These are phyloP conservation scores for Cosmopolites sordidus DNA, from an alignment of 2,888 invertebrate genomes.

Conservation along the genomic window DNA sequence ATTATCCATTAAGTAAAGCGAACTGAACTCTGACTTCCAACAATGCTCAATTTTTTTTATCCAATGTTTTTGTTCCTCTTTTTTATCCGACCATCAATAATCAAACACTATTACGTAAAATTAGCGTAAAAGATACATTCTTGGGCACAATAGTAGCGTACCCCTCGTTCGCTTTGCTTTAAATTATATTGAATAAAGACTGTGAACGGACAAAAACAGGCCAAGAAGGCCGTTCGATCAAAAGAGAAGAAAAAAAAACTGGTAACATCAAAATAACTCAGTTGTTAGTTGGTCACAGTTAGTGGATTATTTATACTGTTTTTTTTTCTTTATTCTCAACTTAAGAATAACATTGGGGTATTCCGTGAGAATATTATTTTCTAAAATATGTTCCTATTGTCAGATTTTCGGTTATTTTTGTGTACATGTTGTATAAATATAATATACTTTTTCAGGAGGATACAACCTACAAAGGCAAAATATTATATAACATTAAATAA, in stretches of 20 bases:
- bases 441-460: too few relatives aligned
- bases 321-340: background rate
- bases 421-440: too few relatives aligned
- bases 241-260: background rate
- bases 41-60: too few relatives aligned
- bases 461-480: too few relatives aligned
- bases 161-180: background rate
- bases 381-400: too few relatives aligned
- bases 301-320: background rate
- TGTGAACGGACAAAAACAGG: background rate
- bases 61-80: background rate
- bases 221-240: background rate
- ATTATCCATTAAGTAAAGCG: too few relatives aligned
- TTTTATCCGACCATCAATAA: background rate
- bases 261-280: background rate
- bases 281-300: background rate
- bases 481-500: too few relatives aligned
- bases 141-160: background rate
- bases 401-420: too few relatives aligned
- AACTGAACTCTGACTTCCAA: too few relatives aligned
- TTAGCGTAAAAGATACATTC: background rate
- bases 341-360: background rate
- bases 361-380: background rate
- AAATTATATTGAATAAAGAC: background rate
- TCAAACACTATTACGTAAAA: background rate